Evolutionary conservation across 2,113 vertebrate genomes (phyloP), one percentile per base, ranked within the genome.

Genomic region (Scalopus aquaticus): DNA sequence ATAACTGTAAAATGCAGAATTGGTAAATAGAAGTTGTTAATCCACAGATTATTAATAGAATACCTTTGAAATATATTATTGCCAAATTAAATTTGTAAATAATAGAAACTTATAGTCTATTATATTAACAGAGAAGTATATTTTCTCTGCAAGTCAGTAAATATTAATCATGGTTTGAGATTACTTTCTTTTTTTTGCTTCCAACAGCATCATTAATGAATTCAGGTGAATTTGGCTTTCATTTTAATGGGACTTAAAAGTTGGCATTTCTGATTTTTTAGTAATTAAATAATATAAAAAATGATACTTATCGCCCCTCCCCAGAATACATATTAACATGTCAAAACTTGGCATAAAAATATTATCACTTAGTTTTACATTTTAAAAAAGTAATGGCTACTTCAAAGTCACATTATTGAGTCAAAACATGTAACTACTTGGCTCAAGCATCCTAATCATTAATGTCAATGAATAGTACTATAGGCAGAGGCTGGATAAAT

Each of bases 41-140:
- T 83, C 72, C 17, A 46, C 69, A 39, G 74, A 46, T n/a, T n/a
- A 42, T 87, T 26, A 32, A 91, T 32, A 79, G 56, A 26, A 83
- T 94, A 76, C 5, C 35, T 96, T 87, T 88, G 87, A 95, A 94
- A 79, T 95, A 62, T 83, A 89, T 90, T n/a, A 93, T 74, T 84
- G 69, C 28, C 30, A 81, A 73, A 35, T 96, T 88, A 77, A 86
- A 95, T 86, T 95, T 96, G 37, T 89, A 89, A 95, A 76, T 88
- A 35, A 39, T 87, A 91, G 73, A 77, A 3, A 88, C 81, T 89
- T 82, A 49, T 86, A 93, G 81, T 94, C 74, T 91, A 46, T 80
- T 90, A 46, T 65, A 88, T 81, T 93, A 85, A 77, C 2, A 94
- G 42, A n/a, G 28, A 89, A 90, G 69, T 87, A 44, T 65, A 79